Conservation (phyloP, 2,888 invertebrate genomes). For the Nomada fucata region DNA sequence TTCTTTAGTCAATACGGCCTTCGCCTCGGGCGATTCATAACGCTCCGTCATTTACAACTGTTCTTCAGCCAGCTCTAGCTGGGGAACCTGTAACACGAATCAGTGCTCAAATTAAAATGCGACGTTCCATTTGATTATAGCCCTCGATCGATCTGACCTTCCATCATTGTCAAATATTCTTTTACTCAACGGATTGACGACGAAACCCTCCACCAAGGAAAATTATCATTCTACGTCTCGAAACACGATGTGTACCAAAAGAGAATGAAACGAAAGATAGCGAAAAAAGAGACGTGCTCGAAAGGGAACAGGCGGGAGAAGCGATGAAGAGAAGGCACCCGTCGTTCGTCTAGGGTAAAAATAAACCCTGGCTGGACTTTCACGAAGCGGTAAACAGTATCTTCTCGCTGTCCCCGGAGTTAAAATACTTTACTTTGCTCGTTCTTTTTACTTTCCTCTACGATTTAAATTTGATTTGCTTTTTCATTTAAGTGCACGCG, state of each 20-base stretch:
- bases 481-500: too few species aligned
- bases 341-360: conserved; percentile 75
- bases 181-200: background rate
- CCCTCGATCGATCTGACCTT: conserved; percentile 10
- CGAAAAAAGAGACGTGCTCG: background rate
- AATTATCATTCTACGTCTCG: conserved; percentile 6
- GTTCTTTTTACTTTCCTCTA: background rate
- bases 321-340: conserved; percentile 22
- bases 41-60: conserved; percentile 77
- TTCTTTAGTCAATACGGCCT: conserved; percentile 71
- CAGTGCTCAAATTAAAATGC: conserved; percentile 14
- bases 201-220: conserved; percentile 3
- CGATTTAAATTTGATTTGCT: background rate
- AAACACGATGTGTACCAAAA: conserved; percentile 10
- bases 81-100: conserved; percentile 42
- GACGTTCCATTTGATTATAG: background rate
- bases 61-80: background rate
- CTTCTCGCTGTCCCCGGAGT: conserved; percentile 57
- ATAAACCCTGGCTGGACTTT: conserved; percentile 75
- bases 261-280: conserved; percentile 3
- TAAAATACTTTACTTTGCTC: conserved; percentile 19
- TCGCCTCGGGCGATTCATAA: conserved; percentile 78
- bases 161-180: conserved; percentile 3
- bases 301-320: conserved; percentile 14
- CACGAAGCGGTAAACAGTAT: conserved; percentile 61